A percentile compares a stretch with the other conserved stretches of the same genome.
Conservation (phyloP, 2,113 vertebrate species). For the Pelusios castaneus region DNA sequence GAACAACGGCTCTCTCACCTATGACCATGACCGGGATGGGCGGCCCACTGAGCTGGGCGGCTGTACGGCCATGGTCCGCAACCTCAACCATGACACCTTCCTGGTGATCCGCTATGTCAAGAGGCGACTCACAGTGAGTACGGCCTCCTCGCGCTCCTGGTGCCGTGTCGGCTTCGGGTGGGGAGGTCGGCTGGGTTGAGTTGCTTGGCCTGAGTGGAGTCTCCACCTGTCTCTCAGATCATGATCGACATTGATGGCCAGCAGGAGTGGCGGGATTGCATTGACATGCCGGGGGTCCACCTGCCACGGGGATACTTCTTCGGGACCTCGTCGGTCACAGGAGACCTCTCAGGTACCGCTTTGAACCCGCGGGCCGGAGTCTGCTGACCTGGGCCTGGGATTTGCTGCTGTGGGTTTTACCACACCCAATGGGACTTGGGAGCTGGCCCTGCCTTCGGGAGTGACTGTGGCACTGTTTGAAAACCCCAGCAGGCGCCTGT, state of each 20-base stretch:
- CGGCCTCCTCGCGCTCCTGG: fast-evolving
- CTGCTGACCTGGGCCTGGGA: too few species aligned
- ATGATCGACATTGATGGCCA: slow-evolving; percentile 95
- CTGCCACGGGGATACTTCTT: slow-evolving; percentile 93
- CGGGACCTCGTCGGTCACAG: slow-evolving; percentile 90
- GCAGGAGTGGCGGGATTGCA: slow-evolving; percentile 94
- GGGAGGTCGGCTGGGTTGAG: fast-evolving
- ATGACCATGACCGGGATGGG: slow-evolving; percentile 93
- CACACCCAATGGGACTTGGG: too few species aligned
- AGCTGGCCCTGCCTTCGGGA: too few species aligned
- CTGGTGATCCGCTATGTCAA: slow-evolving; percentile 95
- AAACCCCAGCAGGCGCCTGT: too few species aligned
- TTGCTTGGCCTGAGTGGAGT: fast-evolving
- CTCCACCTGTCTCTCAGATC: slow-evolving; percentile 74
- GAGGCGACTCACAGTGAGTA: slow-evolving; percentile 91
- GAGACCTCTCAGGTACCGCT: slow-evolving; percentile 91
- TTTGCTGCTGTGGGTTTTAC: not conserved
- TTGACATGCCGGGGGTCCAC: slow-evolving; percentile 91
- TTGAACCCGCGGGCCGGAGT: too few species aligned
- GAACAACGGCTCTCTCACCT: slow-evolving; percentile 91
- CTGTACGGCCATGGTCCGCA: slow-evolving; percentile 93
- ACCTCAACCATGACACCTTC: slow-evolving; percentile 96
- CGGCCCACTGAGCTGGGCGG: slow-evolving; percentile 91
- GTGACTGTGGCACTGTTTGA: too few species aligned
- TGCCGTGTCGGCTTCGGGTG: fast-evolving